Evolutionary conservation across 2,797 vertebrate species (phyloP).

Genomic region (Xenops minutus): DNA sequence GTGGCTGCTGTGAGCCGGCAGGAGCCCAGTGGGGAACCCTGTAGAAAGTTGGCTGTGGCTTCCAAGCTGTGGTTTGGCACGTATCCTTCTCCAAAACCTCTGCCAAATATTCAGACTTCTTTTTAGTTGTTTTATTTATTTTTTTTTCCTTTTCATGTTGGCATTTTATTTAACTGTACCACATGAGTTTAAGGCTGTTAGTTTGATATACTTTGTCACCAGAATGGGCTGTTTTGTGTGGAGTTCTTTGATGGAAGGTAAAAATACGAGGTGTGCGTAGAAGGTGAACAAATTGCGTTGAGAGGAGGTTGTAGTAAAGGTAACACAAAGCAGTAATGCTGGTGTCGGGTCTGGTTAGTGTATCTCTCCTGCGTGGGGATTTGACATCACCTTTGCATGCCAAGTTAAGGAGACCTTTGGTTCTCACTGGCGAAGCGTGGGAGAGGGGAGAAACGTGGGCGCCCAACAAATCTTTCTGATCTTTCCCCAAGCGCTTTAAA

Average conservation of each 20-base stretch:
- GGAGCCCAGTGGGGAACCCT: slow-evolving; percentile 39
- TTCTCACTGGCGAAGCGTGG: not conserved
- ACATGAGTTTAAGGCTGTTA: slow-evolving; percentile 8
- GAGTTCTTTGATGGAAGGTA: slow-evolving; percentile 19
- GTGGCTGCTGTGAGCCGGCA: slow-evolving; percentile 22
- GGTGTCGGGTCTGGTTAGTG: not conserved
- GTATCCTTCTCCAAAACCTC: slow-evolving; percentile 23
- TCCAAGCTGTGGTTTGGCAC: slow-evolving; percentile 75
- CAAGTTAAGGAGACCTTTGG: not conserved
- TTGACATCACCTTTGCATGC: not conserved
- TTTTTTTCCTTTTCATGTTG: slow-evolving; percentile 58
- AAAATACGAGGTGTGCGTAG: not conserved
- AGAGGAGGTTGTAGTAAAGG: not conserved
- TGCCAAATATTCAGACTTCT: slow-evolving; percentile 64
- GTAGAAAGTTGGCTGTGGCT: slow-evolving; percentile 67
- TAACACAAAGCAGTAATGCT: not conserved
- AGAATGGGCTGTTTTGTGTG: not conserved
- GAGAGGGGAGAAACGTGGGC: not conserved
- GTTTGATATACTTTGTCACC: slow-evolving; percentile 34
- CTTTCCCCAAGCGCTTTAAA: not conserved
- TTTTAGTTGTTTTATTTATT: not conserved
- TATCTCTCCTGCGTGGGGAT: not conserved
- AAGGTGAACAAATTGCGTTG: not conserved
- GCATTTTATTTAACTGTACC: slow-evolving; percentile 59
- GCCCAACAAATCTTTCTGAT: not conserved